phyloP scores from a whole-genome alignment of 2,797 vertebrate species.

The Gastrophryne carolinensis region DNA sequence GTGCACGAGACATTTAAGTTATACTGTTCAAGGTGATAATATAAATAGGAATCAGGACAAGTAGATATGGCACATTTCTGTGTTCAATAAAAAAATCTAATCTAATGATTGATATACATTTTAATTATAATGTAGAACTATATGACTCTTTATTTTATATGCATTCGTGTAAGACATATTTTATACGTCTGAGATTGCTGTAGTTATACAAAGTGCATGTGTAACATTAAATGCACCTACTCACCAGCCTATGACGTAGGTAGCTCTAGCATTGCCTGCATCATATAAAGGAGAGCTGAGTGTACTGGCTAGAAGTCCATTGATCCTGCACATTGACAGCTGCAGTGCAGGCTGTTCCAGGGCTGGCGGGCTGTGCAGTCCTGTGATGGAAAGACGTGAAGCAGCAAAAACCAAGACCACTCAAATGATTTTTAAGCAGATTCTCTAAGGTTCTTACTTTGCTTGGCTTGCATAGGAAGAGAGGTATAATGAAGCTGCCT shows the following conservation, averaged over 20 bases:
- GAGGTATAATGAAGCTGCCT: slow-evolving; percentile 3
- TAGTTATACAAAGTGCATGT: neutral
- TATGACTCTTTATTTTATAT: neutral
- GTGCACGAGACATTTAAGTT: neutral
- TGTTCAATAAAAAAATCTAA: too few relatives aligned
- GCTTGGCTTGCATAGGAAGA: neutral
- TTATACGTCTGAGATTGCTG: neutral
- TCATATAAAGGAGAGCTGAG: slow-evolving; percentile 12
- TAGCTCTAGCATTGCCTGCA: neutral
- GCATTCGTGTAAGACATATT: too few relatives aligned
- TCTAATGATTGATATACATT: too few relatives aligned
- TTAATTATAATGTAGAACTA: too few relatives aligned
- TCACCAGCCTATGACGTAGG: slow-evolving; percentile 19
- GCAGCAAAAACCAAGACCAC: neutral
- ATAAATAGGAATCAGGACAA: neutral
- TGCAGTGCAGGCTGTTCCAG: slow-evolving; percentile 30
- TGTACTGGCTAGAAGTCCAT: slow-evolving; percentile 4
- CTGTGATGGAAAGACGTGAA: too few relatives aligned
- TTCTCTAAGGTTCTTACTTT: neutral
- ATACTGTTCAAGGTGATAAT: neutral
- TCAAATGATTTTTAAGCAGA: neutral
- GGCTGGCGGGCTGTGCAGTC: neutral
- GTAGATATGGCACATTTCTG: too few relatives aligned
- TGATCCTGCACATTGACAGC: neutral
- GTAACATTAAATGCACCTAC: neutral